Conservation (phyloP, 2,888 invertebrate species). For the Oscheius sp. region DNA sequence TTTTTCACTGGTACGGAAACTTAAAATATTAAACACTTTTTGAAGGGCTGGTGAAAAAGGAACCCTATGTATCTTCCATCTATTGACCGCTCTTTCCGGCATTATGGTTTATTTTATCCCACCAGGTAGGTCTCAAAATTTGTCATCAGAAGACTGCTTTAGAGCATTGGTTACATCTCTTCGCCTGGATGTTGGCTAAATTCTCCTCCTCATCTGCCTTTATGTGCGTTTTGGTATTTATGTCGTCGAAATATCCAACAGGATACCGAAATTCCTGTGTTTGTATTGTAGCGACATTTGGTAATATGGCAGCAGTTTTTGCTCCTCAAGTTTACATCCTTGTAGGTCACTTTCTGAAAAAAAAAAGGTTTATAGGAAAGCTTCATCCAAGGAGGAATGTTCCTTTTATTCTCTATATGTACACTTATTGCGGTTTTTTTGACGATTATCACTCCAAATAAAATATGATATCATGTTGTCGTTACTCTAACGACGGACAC, state of each 20-base stretch:
- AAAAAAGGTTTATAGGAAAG: neutral
- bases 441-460: constrained; percentile 9
- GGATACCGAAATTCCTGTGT: constrained; percentile 21
- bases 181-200: constrained; percentile 20
- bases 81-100: neutral
- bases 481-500: neutral
- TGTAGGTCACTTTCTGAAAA: neutral
- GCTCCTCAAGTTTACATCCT: constrained; percentile 16
- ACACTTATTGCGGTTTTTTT: neutral
- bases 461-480: neutral
- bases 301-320: constrained; percentile 20
- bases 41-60: constrained; percentile 16
- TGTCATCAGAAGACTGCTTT: neutral
- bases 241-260: constrained; percentile 13
- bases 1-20: neutral
- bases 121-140: neutral
- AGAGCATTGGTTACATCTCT: constrained; percentile 5
- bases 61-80: constrained; percentile 21
- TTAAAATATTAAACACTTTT: neutral
- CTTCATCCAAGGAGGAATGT: constrained; percentile 11
- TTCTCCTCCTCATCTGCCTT: constrained; percentile 29
- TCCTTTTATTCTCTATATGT: neutral
- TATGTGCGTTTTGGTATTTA: constrained; percentile 28
- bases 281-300: constrained; percentile 14
- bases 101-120: neutral